phyloP scores from a whole-genome alignment of 2,113 vertebrate genomes.

The Odocoileus hemionus region DNA sequence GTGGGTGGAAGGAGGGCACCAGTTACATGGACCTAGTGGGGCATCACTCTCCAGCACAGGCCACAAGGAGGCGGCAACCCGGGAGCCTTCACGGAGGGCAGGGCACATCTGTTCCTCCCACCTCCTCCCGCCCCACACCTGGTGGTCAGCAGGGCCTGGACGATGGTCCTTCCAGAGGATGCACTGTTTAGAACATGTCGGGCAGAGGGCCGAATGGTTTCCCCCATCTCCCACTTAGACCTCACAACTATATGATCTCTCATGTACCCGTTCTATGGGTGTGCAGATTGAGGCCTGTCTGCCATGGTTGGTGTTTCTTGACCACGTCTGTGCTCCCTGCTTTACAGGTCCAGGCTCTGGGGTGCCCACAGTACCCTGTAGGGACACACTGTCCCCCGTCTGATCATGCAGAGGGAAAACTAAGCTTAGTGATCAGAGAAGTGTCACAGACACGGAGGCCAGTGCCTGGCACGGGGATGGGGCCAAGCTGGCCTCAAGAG shows the following conservation, averaged over 20 bases:
- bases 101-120: background rate
- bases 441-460: background rate
- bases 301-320: background rate
- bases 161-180: background rate
- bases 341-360: background rate
- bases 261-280: background rate
- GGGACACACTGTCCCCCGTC: background rate
- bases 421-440: background rate
- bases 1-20: background rate
- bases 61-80: fast-evolving
- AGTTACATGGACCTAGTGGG: background rate
- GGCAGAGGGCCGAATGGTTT: background rate
- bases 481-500: background rate
- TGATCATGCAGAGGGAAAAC: background rate
- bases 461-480: fast-evolving
- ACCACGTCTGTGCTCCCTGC: background rate
- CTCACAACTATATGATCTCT: background rate
- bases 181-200: background rate
- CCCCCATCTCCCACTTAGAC: background rate
- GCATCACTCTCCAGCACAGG: background rate
- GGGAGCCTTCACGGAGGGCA: fast-evolving
- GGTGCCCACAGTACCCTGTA: background rate
- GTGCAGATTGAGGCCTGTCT: background rate
- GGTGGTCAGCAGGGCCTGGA: background rate
- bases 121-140: fast-evolving